Conservation (phyloP, 2,888 invertebrate species). For the Polydrusus tereticollis region DNA sequence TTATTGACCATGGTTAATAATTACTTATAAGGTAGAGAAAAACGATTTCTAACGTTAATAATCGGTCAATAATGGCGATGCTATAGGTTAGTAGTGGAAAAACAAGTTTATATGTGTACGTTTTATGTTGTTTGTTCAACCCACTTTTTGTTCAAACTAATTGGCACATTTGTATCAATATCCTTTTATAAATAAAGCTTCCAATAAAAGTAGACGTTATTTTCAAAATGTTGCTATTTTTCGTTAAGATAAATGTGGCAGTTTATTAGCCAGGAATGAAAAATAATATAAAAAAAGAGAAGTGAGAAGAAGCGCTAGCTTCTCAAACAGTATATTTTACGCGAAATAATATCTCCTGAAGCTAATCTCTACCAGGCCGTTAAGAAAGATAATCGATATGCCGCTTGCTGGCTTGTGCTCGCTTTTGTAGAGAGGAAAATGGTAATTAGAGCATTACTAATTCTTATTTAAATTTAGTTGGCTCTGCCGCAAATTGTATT, state of each 20-base stretch:
- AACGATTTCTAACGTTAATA: too few species aligned
- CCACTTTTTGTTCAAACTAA: too few species aligned
- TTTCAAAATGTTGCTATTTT: too few species aligned
- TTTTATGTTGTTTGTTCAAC: too few species aligned
- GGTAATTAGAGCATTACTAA: slow-evolving; percentile 47
- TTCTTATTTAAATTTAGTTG: slow-evolving; percentile 50
- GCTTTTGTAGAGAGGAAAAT: slow-evolving; percentile 32
- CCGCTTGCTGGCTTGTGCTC: slow-evolving; percentile 25
- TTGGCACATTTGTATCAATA: too few species aligned
- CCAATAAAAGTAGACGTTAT: too few species aligned
- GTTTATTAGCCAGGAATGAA: not conserved
- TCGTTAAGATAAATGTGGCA: not conserved
- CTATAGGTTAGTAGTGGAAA: too few species aligned
- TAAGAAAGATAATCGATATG: slow-evolving; percentile 43
- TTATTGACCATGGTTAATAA: too few species aligned
- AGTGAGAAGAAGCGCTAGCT: slow-evolving; percentile 1
- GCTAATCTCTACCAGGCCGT: slow-evolving; percentile 38
- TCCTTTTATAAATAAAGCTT: too few species aligned
- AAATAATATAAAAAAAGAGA: not conserved
- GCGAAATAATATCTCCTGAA: slow-evolving; percentile 24
- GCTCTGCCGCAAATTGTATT: slow-evolving; percentile 46
- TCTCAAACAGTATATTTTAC: slow-evolving; percentile 26
- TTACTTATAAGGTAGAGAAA: too few species aligned
- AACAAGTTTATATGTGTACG: too few species aligned
- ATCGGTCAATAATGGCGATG: too few species aligned